Percentiles rank a stretch among this genome's conserved stretches.
phyloP scores from a whole-genome alignment of 1,140 invertebrate genomes.

The Pentalonia nigronervosa region DNA sequence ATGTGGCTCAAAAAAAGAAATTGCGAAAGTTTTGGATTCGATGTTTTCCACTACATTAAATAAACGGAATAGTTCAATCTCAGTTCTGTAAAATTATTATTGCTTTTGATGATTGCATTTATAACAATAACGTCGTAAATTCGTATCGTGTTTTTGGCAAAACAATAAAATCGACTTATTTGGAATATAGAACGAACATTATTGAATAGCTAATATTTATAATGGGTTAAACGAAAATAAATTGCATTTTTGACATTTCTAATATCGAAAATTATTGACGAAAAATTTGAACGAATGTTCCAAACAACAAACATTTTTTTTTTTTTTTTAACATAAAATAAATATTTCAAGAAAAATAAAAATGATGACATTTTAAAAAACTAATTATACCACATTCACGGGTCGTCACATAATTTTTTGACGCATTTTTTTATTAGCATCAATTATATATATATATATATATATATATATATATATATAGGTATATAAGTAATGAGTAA shows the following conservation, averaged over 20 bases:
- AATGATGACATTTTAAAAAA: no score
- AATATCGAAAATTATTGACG: not conserved
- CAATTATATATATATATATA: no score
- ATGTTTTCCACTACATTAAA: slow-evolving; percentile 37
- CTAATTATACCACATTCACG: no score
- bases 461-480: no score
- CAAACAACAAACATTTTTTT: not conserved
- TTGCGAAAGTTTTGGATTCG: slow-evolving; percentile 47
- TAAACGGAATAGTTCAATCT: slow-evolving; percentile 26
- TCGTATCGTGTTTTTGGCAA: not conserved
- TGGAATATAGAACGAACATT: not conserved
- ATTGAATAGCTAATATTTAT: not conserved
- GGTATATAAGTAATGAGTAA: not conserved
- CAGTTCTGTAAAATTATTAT: slow-evolving; percentile 4
- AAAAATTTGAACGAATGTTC: not conserved
- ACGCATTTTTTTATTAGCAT: no score
- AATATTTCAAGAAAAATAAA: not conserved
- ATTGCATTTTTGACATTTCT: not conserved
- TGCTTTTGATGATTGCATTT: slow-evolving; percentile 5
- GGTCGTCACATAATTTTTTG: accelerated
- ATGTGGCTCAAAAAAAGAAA: slow-evolving; percentile 34
- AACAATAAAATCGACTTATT: not conserved
- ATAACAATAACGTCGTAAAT: slow-evolving; percentile 13
- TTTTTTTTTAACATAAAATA: not conserved
- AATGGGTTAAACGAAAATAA: not conserved